Base-by-base conservation (phyloP, 2,888 invertebrate species). In the Idaea straminata region DNA sequence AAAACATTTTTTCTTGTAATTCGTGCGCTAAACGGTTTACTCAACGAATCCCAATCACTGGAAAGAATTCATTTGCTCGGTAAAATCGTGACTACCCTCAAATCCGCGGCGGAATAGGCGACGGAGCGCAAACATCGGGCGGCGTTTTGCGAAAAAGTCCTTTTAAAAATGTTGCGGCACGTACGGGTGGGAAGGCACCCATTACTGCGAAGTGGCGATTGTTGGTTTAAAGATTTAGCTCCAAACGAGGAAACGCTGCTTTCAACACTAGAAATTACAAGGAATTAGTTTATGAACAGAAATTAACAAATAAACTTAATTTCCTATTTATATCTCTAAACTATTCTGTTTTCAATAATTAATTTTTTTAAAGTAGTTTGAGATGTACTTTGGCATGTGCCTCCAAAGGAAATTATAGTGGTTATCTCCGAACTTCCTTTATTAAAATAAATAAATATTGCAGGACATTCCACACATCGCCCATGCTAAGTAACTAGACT, bases 141-240 rank as follows among this genome's bases (percentile, higher is more conserved):
- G 83, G 78, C 83, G 79, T 84, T 83, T 84, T 84, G 91, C 91
- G 92, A 92, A 92, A 92, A 92, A 92, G 92, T 92, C 92, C 90
- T 86, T 89, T 92, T 89, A 92, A 92, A 92, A 92, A 92, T 92
- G 92, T 89, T 88, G 86, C 86, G 92, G 91, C 92, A 92, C 92
- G 92, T 92, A 89, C 92, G 85, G 47, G 82, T 79, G 82, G 82
- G 80, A 86, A 87, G 87, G 85, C 88, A 86, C 88, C 93, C 93
- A 93, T 93, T 93, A 93, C 88, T 83, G 87, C 78, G 86, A 86
- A 92, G 92, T 90, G 90, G 84, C 83, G 79, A 82, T 79, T 93
- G 93, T 93, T 93, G 88, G 87, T 89, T 88, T 83, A 91, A 86
- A 91, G 92, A 91, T 92, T 92, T 90, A 82, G 83, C 86, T 77